Evolutionary conservation across 2,797 vertebrate species (phyloP).

Genomic region (Eurystomus glaucurus): DNA sequence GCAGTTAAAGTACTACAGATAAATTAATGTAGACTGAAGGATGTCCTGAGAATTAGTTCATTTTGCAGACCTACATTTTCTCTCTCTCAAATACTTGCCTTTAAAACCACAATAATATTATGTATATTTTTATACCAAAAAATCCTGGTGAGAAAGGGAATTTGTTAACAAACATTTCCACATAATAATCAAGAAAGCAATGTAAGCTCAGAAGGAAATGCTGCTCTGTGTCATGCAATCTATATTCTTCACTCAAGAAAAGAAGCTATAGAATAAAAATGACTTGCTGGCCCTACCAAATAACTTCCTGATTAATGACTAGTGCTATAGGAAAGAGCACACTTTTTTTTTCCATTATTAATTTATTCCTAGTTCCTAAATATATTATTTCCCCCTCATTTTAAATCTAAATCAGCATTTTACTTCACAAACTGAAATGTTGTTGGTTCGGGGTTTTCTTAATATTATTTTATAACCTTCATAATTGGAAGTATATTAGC

Average conservation of each 20-base stretch:
- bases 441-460: too few species aligned
- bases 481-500: not conserved
- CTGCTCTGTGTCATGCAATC: not conserved
- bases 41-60: not conserved
- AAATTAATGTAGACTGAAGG: not conserved
- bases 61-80: not conserved
- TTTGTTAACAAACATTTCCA: slow-evolving; percentile 12
- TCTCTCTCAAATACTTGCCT: not conserved
- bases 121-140: not conserved
- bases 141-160: not conserved
- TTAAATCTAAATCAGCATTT: not conserved
- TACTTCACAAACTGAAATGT: not conserved
- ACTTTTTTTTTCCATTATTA: not conserved
- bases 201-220: not conserved
- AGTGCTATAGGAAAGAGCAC: not conserved
- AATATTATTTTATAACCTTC: not conserved
- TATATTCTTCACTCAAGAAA: not conserved
- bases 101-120: not conserved
- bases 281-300: not conserved
- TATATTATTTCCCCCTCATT: not conserved
- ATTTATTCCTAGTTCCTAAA: not conserved
- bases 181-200: not conserved
- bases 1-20: not conserved
- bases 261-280: not conserved
- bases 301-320: not conserved